Conservation (phyloP, 2,113 vertebrate species). For the Serinus canaria region DNA sequence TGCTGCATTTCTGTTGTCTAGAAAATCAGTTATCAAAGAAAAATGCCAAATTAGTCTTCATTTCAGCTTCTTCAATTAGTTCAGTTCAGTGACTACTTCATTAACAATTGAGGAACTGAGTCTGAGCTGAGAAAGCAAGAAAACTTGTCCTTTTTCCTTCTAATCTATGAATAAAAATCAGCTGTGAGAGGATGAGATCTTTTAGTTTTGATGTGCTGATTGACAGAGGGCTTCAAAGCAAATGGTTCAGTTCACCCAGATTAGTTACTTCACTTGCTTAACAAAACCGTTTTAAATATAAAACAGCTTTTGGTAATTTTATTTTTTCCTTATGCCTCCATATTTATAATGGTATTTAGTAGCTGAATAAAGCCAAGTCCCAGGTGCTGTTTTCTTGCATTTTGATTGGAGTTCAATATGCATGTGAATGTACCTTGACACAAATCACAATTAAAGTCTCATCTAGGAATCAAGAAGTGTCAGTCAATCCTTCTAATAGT, state of each 20-base stretch:
- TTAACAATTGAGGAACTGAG: conserved; percentile 21
- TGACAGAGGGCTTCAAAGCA: conserved; percentile 8
- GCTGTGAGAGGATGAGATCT: conserved; percentile 25
- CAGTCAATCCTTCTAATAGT: conserved; percentile 13
- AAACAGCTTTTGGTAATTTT: conserved; percentile 20
- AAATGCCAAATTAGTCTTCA: conserved; percentile 44
- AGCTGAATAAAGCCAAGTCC: conserved; percentile 39
- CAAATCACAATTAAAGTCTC: conserved; percentile 43
- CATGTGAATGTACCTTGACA: conserved; percentile 51
- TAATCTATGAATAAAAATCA: conserved; percentile 46
- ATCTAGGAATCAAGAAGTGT: conserved; percentile 21
- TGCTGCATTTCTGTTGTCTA: conserved; percentile 16
- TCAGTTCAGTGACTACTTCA: conserved; percentile 40
- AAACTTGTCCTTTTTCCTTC: conserved; percentile 4
- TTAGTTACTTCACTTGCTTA: conserved; percentile 24
- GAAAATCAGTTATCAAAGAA: conserved; percentile 38
- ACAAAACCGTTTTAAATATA: conserved; percentile 36
- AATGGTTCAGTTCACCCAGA: conserved; percentile 18
- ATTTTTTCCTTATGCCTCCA: background rate
- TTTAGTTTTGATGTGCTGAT: conserved; percentile 3
- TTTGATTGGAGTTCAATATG: conserved; percentile 46
- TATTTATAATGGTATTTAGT: conserved; percentile 12
- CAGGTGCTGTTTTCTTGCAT: conserved; percentile 41
- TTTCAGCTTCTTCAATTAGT: conserved; percentile 52
- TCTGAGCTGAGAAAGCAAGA: conserved; percentile 37